phyloP scores from a whole-genome alignment of 2,113 vertebrate species.

The Syngnathus floridae region DNA sequence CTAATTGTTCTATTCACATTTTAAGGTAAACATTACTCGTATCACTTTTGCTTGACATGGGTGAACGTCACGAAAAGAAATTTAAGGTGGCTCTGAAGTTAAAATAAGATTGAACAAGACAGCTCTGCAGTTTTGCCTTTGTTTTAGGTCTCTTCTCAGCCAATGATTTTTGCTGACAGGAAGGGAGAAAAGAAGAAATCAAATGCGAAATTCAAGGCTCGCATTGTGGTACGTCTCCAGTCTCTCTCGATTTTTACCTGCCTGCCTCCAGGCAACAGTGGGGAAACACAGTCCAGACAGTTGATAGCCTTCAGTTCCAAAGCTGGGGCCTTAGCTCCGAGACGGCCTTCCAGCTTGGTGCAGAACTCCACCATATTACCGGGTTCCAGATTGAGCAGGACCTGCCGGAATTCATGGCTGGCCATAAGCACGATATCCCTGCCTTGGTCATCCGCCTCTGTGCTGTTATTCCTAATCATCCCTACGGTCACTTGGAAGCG shows the following conservation, averaged over 20 bases:
- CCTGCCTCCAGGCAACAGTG: constrained; percentile 68
- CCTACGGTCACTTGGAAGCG: constrained; percentile 88
- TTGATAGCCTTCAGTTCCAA: constrained; percentile 93
- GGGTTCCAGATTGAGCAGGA: constrained; percentile 80
- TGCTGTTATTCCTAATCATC: constrained; percentile 64
- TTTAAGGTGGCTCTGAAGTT: not conserved
- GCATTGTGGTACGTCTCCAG: constrained; percentile 82
- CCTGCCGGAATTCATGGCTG: constrained; percentile 86
- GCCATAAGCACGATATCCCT: constrained; percentile 86
- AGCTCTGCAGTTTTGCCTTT: not conserved
- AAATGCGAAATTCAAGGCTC: constrained; percentile 87
- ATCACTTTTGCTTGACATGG: not conserved
- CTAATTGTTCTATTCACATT: not conserved
- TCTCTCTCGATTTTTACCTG: constrained; percentile 91
- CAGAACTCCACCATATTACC: constrained; percentile 90
- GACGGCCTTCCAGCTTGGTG: constrained; percentile 86
- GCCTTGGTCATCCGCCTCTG: constrained; percentile 71
- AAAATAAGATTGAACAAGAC: not conserved
- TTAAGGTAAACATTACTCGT: not conserved
- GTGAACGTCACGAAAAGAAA: not conserved
- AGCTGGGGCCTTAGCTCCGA: constrained; percentile 83
- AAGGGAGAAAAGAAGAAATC: constrained; percentile 96
- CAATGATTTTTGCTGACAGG: constrained; percentile 73
- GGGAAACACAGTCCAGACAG: constrained; percentile 85
- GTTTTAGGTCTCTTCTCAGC: constrained; percentile 21